Conservation (phyloP, 2,797 vertebrate genomes). For the Erpetoichthys calabaricus region DNA sequence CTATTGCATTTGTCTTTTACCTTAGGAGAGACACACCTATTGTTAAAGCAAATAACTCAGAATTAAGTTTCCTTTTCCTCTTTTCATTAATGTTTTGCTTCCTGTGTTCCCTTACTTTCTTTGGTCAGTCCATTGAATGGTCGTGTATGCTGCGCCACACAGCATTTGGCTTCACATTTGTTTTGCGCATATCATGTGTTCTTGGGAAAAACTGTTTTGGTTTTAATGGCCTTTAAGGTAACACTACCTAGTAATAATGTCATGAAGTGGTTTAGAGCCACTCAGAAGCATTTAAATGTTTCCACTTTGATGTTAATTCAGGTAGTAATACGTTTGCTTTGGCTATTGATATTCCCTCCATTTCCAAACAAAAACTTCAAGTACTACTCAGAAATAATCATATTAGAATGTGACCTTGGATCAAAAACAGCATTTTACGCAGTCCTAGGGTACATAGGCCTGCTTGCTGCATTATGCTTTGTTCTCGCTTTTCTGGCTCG, state of each 20-base stretch:
- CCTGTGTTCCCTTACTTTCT: slow-evolving; percentile 25
- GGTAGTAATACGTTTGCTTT: slow-evolving; percentile 40
- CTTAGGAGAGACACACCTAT: slow-evolving; percentile 9
- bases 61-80: slow-evolving; percentile 31
- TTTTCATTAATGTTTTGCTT: slow-evolving; percentile 29
- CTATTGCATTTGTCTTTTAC: not conserved
- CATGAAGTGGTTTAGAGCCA: slow-evolving; percentile 20
- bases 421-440: slow-evolving; percentile 24
- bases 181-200: slow-evolving; percentile 31
- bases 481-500: slow-evolving; percentile 31
- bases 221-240: too few species aligned
- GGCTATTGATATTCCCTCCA: not conserved
- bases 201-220: slow-evolving; percentile 16
- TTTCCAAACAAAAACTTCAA: not conserved
- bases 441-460: slow-evolving; percentile 29
- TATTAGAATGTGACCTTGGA: slow-evolving; percentile 22
- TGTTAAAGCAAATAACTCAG: slow-evolving; percentile 28
- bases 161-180: slow-evolving; percentile 31
- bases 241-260: too few species aligned
- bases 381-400: slow-evolving; percentile 5
- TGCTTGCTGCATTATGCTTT: slow-evolving; percentile 27
- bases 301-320: slow-evolving; percentile 44
- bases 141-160: slow-evolving; percentile 33
- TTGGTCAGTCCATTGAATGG: slow-evolving; percentile 21
- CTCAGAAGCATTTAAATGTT: slow-evolving; percentile 45